Percentiles rank a stretch among this genome's conserved stretches.
Evolutionary conservation across 1,140 invertebrate genomes (phyloP).

Genomic region (Rhopalosiphum padi): DNA sequence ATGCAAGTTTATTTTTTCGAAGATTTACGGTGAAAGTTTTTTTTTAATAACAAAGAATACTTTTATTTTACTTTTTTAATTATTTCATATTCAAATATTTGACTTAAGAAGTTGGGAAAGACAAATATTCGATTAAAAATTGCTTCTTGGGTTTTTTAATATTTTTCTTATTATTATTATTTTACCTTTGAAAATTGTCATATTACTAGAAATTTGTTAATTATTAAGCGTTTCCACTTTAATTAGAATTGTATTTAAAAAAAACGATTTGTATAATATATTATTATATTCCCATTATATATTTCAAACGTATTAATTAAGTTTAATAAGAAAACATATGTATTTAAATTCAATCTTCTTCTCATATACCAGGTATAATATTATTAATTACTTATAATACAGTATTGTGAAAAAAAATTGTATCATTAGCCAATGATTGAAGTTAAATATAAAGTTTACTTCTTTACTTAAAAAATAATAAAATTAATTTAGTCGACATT

Average conservation of each 20-base stretch:
- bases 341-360: neutral
- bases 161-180: neutral
- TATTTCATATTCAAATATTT: slow-evolving; percentile 8
- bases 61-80: slow-evolving; percentile 20
- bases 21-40: slow-evolving; percentile 15
- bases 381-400: neutral
- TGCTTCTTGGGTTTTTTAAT: neutral
- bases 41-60: slow-evolving; percentile 9
- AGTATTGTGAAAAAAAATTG: neutral
- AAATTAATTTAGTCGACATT: neutral
- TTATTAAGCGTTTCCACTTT: neutral
- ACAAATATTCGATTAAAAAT: slow-evolving; percentile 5
- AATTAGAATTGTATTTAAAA: neutral
- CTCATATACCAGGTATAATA: neutral
- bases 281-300: neutral
- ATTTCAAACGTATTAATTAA: neutral
- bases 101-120: neutral
- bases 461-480: neutral
- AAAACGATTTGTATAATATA: neutral
- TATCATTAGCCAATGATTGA: neutral
- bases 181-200: neutral
- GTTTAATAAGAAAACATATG: neutral
- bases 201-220: neutral
- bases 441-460: neutral
- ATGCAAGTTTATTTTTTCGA: slow-evolving; percentile 9